Evolutionary conservation across 2,888 invertebrate genomes (phyloP).

Genomic region (Adelognathus sp.): DNA sequence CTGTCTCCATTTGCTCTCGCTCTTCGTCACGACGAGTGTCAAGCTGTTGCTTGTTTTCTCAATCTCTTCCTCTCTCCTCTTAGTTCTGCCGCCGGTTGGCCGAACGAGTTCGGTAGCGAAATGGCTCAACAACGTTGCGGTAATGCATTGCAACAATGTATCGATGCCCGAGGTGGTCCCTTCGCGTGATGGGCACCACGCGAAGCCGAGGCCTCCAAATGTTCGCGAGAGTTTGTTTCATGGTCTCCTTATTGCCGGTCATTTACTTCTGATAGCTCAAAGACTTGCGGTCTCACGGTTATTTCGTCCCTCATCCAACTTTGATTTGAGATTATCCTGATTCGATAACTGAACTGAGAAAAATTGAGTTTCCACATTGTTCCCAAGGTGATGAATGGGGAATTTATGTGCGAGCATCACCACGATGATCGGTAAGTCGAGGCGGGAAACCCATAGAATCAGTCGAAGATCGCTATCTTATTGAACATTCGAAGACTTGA

Average conservation of each 20-base stretch:
- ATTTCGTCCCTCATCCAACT: too few relatives aligned
- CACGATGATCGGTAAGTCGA: too few relatives aligned
- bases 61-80: not conserved
- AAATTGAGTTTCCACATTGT: too few relatives aligned
- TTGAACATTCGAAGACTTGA: too few relatives aligned
- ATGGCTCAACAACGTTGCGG: constrained; percentile 19
- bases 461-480: too few relatives aligned
- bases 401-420: too few relatives aligned
- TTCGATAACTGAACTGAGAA: too few relatives aligned
- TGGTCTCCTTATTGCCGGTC: not conserved
- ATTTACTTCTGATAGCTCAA: too few relatives aligned
- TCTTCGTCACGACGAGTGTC: constrained; percentile 4
- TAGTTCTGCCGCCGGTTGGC: not conserved
- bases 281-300: too few relatives aligned
- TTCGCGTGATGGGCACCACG: not conserved
- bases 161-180: constrained; percentile 17
- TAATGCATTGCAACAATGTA: constrained; percentile 34
- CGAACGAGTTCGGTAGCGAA: constrained; percentile 23
- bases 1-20: constrained; percentile 23
- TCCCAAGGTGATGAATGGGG: too few relatives aligned
- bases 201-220: not conserved
- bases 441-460: too few relatives aligned
- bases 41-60: not conserved
- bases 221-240: not conserved
- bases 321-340: too few relatives aligned